Evolutionary conservation across 2,797 vertebrate species (phyloP).

Genomic region (Sebastes itinus): DNA sequence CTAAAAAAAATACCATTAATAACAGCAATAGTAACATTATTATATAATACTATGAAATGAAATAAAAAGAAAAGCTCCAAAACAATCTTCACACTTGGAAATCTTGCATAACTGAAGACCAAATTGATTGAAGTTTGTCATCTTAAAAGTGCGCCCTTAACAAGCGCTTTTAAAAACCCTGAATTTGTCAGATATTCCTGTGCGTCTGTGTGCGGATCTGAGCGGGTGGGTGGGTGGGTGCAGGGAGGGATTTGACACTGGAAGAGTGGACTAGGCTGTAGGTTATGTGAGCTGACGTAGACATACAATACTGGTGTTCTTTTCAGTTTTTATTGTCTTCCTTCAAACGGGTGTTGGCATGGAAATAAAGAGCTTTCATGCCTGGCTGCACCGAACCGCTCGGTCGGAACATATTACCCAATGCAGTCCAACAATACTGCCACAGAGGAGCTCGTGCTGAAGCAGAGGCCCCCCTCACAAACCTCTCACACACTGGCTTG

Average conservation of each 20-base stretch:
- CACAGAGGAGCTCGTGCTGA: conserved; percentile 22
- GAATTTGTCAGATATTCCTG: conserved; percentile 68
- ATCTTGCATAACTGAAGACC: conserved; percentile 72
- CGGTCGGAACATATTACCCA: not conserved
- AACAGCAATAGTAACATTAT: conserved; percentile 63
- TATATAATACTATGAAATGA: conserved; percentile 61
- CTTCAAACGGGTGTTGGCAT: conserved; percentile 11
- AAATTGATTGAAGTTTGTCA: conserved; percentile 52
- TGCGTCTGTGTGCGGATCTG: conserved; percentile 63
- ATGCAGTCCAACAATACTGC: conserved; percentile 45
- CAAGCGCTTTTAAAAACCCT: conserved; percentile 74
- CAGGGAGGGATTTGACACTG: not conserved
- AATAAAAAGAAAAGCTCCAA: conserved; percentile 48
- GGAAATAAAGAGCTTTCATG: conserved; percentile 15
- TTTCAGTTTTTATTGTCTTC: not conserved
- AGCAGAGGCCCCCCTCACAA: conserved; percentile 7
- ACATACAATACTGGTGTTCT: conserved; percentile 1
- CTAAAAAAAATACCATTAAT: conserved; percentile 58
- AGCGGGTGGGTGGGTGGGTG: not conserved
- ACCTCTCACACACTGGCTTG: conserved; percentile 25
- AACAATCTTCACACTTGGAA: conserved; percentile 58
- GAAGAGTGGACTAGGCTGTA: not conserved
- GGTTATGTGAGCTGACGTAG: not conserved
- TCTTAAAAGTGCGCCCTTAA: conserved; percentile 57
- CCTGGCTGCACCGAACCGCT: not conserved